Base-by-base conservation (phyloP, 2,797 vertebrate genomes). In the Potorous gilbertii region DNA sequence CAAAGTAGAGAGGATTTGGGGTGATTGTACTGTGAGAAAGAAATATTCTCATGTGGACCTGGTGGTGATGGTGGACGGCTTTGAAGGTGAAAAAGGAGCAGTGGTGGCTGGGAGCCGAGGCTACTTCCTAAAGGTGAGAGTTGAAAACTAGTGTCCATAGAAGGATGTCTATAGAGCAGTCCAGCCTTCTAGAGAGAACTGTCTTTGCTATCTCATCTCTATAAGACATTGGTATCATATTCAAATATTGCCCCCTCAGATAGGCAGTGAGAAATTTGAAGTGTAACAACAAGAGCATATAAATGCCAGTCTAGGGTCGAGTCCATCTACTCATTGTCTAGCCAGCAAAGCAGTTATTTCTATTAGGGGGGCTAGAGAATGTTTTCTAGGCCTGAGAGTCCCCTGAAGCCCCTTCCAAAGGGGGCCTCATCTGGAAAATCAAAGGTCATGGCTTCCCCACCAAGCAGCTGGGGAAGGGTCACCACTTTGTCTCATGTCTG, bases 41-140 rank as follows among this genome's bases (percentile, higher is more conserved):
- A 99, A 99, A 97, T 99, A 99, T 96, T 99, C 99, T 90, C 99
- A 99, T 0, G 99, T 99, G 94, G 99, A 99, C 98, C 99, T 99
- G 97, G 99, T 99, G 97, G 99, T 99, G 96, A 99, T 99, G 99
- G 99, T 99, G 31, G 99, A 99, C 2, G 99, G 99, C n/a, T 99
- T 99, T n/a, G 99, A 99, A 90, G 99, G 99, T 0, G 99, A 99
- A 97, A 99, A 99, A 97, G 99, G 99, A 0, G 99, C 99, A 0
- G 34, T 99, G 0, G 99, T 99, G 91, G 99, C 99, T 0, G 99
- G 99, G 6, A 99, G 99, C 98, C 98, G 99, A 96, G 99, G 99
- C 27, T 99, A 99, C 98, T 99, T 99, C 96, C 98, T 99, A 27
- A 99, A 99, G 99, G 99, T 99, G 97, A 95, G 98, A 95, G 27